Base-by-base conservation (phyloP, 1,140 invertebrate genomes). In the Heliconius hewitsoni region DNA sequence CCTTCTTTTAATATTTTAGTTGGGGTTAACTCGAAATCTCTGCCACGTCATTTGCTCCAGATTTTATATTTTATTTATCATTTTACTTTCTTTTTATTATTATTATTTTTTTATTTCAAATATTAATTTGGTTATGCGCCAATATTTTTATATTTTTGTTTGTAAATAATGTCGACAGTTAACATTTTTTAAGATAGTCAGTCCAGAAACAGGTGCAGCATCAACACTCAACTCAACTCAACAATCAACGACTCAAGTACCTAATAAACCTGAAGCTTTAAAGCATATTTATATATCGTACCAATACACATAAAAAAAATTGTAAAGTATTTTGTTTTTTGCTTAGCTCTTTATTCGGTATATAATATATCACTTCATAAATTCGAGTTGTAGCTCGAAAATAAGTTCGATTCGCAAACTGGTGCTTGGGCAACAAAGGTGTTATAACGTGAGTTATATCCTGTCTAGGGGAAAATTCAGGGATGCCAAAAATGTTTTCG, bases 401-500 rank as follows among this genome's bases (percentile, higher is more conserved):
- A 16, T 66, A 66, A 27, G 11, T 66, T 66, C 60, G 60, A 66
- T 66, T 16, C 60, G 13, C 3, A 27, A 66, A 66, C n/a, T 66
- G n/a, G 23, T 66, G 23, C 2, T 66, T 27, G 23, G 19, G 27
- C 13, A 11, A 30, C 60, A 66, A 23, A 16, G 34, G 71, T 27
- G 34, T 72, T 37, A 71, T 71, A 37, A 57, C 19, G n/a, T 30
- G 74, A 70, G 74, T 76, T 70, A 76, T 66, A 70, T 71, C 8
- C 30, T 71, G 72, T 71, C 46, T 77, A 71, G 74, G 78, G 70
- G 70, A 71, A 74, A 77, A 77, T 77, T 74, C 46, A 37, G 71
- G 71, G 60, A 77, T 39, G 71, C 55, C 37, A 77, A 71, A 81
- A 77, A 74, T 77, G 76, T 71, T 74, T 18, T 57, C 73, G 78